These are phyloP conservation scores for Bryconaethiops microstoma DNA, from an alignment of 2,797 vertebrate species.

Conservation along the genomic window DNA sequence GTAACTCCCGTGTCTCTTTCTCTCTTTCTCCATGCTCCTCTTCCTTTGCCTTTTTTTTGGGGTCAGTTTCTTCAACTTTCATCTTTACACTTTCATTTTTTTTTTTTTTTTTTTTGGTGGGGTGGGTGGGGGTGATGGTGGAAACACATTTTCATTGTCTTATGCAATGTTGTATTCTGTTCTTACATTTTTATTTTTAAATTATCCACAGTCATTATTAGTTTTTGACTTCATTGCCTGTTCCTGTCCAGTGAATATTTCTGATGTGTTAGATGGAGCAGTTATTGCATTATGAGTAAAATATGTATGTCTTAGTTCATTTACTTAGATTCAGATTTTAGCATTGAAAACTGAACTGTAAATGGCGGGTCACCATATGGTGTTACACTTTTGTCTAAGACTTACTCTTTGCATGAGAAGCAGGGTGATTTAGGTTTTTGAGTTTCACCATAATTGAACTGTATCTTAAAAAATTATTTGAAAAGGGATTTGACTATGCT, in stretches of 20 bases:
- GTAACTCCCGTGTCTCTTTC: constrained; percentile 76
- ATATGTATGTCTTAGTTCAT: no score
- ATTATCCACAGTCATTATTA: background rate
- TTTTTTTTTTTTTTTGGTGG: background rate
- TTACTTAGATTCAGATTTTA: no score
- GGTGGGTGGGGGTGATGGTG: no score
- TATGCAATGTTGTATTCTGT: background rate
- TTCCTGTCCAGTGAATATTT: background rate
- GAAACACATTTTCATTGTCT: no score
- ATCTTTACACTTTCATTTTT: background rate
- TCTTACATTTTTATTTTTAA: background rate
- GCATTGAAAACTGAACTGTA: no score
- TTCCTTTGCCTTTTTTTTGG: constrained; percentile 20
- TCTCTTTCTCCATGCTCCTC: constrained; percentile 45
- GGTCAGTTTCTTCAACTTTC: constrained; percentile 40
- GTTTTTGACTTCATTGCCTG: background rate
- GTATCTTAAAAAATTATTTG: background rate
- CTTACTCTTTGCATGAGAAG: background rate
- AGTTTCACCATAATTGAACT: background rate
- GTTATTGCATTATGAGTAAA: background rate
- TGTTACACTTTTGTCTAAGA: no score
- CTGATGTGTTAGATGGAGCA: background rate
- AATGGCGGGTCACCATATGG: no score
- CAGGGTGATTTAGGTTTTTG: background rate
- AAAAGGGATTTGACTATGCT: background rate